These are phyloP conservation scores for Berghia stephanieae DNA, from an alignment of 1,140 invertebrate species.

Conservation along the genomic window DNA sequence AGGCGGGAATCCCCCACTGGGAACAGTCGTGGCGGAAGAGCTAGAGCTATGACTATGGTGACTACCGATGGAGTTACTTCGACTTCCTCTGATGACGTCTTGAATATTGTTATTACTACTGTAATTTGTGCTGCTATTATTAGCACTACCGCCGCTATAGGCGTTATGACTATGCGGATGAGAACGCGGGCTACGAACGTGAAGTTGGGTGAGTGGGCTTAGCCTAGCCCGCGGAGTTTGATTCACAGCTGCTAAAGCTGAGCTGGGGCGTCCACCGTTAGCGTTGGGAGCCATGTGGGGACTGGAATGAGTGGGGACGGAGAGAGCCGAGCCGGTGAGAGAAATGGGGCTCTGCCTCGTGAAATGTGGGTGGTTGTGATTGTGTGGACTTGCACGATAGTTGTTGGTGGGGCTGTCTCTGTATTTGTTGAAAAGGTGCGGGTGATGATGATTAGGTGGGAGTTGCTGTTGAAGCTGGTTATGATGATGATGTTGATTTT, in stretches of 20 bases:
- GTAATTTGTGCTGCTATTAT: too few relatives aligned
- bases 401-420: slow-evolving; percentile 34
- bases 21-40: slow-evolving; percentile 34
- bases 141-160: too few relatives aligned
- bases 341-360: slow-evolving; percentile 35
- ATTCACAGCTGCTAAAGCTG: slow-evolving; percentile 31
- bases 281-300: slow-evolving; percentile 1
- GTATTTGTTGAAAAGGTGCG: slow-evolving; percentile 35
- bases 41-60: slow-evolving; percentile 41
- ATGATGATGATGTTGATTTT: slow-evolving; percentile 9
- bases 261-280: slow-evolving; percentile 33
- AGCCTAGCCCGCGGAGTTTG: neutral
- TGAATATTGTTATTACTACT: slow-evolving; percentile 18
- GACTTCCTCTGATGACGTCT: slow-evolving; percentile 1
- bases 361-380: neutral
- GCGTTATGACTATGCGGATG: too few relatives aligned
- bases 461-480: neutral
- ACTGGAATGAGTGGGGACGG: slow-evolving; percentile 31
- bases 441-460: slow-evolving; percentile 28
- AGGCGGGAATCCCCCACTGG: neutral
- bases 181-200: slow-evolving; percentile 32
- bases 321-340: slow-evolving; percentile 35
- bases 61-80: slow-evolving; percentile 41
- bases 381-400: slow-evolving; percentile 22
- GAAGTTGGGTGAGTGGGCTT: slow-evolving; percentile 37